Evolutionary conservation across 2,888 invertebrate genomes (phyloP).

Genomic region (Philonicus albiceps): DNA sequence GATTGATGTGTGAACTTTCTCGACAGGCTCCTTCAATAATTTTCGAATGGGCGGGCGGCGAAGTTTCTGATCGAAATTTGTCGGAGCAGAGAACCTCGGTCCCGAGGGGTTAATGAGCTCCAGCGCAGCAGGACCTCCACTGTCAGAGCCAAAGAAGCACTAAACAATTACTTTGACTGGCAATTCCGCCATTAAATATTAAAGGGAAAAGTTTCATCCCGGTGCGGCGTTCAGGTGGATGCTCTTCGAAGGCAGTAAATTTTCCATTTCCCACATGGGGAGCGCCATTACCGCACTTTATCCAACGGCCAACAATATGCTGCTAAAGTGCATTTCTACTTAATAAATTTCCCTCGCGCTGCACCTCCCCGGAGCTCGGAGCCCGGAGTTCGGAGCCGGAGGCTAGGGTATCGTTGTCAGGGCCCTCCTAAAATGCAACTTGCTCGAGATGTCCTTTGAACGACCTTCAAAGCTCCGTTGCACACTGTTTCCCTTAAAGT

Average conservation of each 20-base stretch:
- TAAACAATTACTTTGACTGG: conserved; percentile 36
- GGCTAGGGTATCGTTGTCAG: conserved; percentile 22
- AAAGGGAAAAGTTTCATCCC: conserved; percentile 14
- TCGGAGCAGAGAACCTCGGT: neutral
- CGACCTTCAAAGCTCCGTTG: conserved; percentile 43
- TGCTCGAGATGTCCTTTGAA: conserved; percentile 37
- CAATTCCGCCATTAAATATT: conserved; percentile 29
- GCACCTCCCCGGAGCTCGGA: neutral
- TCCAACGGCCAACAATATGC: conserved; percentile 26
- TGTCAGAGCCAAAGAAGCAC: neutral
- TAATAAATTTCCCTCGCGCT: conserved; percentile 43
- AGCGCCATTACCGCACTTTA: conserved; percentile 36
- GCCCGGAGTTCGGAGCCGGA: neutral
- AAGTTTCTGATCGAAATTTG: neutral
- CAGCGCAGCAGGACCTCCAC: neutral
- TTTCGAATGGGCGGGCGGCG: neutral
- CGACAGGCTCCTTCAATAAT: neutral
- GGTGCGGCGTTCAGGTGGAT: conserved; percentile 10
- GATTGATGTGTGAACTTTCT: neutral
- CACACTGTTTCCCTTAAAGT: conserved; percentile 4
- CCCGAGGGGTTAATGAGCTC: neutral
- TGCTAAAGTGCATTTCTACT: conserved; percentile 37
- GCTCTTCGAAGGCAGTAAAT: conserved; percentile 11
- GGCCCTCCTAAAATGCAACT: conserved; percentile 33
- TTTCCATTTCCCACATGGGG: conserved; percentile 39